Evolutionary conservation across 2,113 vertebrate species (phyloP).

Genomic region (Procapra przewalskii): DNA sequence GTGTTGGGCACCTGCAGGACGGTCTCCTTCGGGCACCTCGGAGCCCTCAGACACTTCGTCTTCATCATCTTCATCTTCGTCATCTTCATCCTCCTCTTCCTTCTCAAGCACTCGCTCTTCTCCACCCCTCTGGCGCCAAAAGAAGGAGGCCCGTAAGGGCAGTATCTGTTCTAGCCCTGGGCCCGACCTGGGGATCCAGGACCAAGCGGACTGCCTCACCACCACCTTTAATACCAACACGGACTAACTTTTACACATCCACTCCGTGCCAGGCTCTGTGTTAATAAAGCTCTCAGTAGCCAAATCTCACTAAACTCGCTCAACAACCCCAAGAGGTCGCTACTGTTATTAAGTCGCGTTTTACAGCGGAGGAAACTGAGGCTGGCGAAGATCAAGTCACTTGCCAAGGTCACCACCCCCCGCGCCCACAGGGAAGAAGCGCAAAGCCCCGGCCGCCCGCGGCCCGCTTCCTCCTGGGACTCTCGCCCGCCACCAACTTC

Average conservation of each 20-base stretch:
- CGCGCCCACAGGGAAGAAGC: not conserved
- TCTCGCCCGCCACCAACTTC: slow-evolving; percentile 43
- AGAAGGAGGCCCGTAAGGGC: not conserved
- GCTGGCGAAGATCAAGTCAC: not conserved
- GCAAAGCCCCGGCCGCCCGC: not conserved
- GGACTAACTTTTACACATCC: slow-evolving; percentile 56
- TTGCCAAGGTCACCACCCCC: slow-evolving; percentile 42
- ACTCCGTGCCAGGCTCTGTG: slow-evolving; percentile 6
- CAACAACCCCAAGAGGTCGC: slow-evolving; percentile 64
- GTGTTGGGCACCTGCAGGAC: slow-evolving; percentile 61
- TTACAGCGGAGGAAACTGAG: slow-evolving; percentile 60
- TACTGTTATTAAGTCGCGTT: not conserved
- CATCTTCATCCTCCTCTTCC: slow-evolving; percentile 77
- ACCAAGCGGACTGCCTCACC: not conserved
- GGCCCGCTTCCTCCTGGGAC: not conserved
- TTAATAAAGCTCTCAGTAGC: not conserved
- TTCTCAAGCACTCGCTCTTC: slow-evolving; percentile 82
- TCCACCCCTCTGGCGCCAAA: slow-evolving; percentile 52
- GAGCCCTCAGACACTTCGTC: slow-evolving; percentile 74
- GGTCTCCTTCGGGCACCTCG: slow-evolving; percentile 63
- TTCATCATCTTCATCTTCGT: slow-evolving; percentile 69
- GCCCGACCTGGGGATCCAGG: not conserved
- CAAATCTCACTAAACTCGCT: slow-evolving; percentile 36
- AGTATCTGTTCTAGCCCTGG: not conserved
- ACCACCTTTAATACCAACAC: not conserved